A percentile compares a stretch with the other conserved stretches of the same genome.
phyloP scores from a whole-genome alignment of 2,797 vertebrate species.

The Setipinna tenuifilis region DNA sequence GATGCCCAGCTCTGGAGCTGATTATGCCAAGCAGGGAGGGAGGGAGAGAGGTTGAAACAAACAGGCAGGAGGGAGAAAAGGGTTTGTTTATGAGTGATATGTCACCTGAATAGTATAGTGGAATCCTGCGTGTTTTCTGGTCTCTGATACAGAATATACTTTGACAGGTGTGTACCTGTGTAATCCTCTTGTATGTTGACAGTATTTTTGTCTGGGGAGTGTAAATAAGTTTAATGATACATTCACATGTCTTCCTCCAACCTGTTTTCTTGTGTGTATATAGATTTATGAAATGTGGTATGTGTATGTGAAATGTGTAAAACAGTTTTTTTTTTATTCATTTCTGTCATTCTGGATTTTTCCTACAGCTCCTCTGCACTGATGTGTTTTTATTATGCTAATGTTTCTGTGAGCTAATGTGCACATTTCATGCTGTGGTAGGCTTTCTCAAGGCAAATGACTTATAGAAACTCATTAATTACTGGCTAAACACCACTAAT shows the following conservation, averaged over 20 bases:
- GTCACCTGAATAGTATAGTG: not conserved
- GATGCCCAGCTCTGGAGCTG: constrained; percentile 34
- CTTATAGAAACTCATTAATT: constrained; percentile 52
- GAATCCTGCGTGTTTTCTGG: not conserved
- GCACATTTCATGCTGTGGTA: not conserved
- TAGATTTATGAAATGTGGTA: not conserved
- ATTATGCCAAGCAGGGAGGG: constrained; percentile 39
- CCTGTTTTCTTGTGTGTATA: not conserved
- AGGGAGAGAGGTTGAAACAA: not conserved
- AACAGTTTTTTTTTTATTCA: not conserved
- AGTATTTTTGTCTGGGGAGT: not conserved
- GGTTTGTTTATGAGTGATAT: not conserved
- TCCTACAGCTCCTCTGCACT: not conserved
- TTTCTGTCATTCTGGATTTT: not conserved
- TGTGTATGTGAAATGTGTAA: not conserved
- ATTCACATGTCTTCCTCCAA: not conserved
- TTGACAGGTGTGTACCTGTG: not conserved
- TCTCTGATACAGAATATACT: not conserved
- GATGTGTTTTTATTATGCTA: not conserved
- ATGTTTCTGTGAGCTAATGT: not conserved
- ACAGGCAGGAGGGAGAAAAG: constrained; percentile 6
- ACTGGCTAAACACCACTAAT: constrained; percentile 54
- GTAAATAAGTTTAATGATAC: not conserved
- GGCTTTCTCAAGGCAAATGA: not conserved
- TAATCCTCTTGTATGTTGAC: constrained; percentile 1